These are phyloP conservation scores for Gymnopithys bicolor DNA, from an alignment of 2,797 vertebrate species.

Conservation along the genomic window DNA sequence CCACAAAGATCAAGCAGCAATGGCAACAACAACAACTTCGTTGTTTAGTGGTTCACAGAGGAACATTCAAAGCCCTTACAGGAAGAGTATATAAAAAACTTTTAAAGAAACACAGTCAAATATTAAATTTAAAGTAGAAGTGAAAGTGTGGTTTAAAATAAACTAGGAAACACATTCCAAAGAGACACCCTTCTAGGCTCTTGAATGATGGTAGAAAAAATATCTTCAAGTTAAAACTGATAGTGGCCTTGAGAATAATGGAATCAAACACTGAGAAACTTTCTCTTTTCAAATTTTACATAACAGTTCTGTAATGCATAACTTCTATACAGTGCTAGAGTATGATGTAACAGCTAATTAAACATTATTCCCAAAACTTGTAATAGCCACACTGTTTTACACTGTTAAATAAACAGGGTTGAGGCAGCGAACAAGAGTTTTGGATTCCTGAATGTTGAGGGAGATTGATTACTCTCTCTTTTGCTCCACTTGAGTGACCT, in stretches of 20 bases:
- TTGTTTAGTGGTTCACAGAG: slow-evolving; percentile 59
- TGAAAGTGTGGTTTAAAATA: slow-evolving; percentile 28
- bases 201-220: background rate
- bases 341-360: background rate
- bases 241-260: background rate
- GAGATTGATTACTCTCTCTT: background rate
- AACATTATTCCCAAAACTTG: background rate
- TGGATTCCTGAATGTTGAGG: background rate
- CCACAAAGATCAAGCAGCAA: slow-evolving; percentile 67
- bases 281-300: background rate
- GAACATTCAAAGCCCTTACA: slow-evolving; percentile 49
- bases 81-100: slow-evolving; percentile 20
- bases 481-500: background rate
- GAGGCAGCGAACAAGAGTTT: background rate
- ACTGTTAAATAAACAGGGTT: background rate
- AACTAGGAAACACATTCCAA: background rate
- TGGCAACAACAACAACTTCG: slow-evolving; percentile 61
- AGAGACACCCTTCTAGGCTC: background rate
- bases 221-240: background rate
- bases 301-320: background rate
- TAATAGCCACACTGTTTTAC: background rate
- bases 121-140: slow-evolving; percentile 36
- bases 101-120: slow-evolving; percentile 42
- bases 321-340: background rate
- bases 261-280: background rate